Evolutionary conservation across 2,888 invertebrate genomes (phyloP), one percentile per base, ranked within the genome.

Genomic region (Epinotia bilunana): DNA sequence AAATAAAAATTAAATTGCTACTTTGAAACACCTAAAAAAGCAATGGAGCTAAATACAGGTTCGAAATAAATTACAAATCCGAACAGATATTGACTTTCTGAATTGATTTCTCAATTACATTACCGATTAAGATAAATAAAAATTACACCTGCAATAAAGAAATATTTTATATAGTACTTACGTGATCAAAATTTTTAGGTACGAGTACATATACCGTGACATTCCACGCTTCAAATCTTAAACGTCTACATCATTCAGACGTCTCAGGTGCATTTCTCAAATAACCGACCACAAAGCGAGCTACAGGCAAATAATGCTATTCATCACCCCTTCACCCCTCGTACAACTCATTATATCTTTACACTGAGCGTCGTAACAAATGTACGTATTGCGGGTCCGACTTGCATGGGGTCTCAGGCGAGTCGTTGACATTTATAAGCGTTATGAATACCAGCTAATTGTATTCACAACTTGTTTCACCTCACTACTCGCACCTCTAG

Each of bases 1-100:
- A 64, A 28, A 67, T 12, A 20, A 43, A 43, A 58, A 60, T 11
- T 0, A 20, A 43, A 16, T 57, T 55, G 18, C 55, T 33, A 18
- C 20, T 67, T 67, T n/a, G 16, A 49, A 55, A 67, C 39, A 57
- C 57, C 39, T 33, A 33, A 57, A 68, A 68, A 39, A 20, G 7
- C 43, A 43, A 43, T 68, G 46, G 23, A 58, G n/a, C 12, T 23
- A 23, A 23, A 58, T 39, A 69, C 68, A 58, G 16, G 9, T 69
- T 33, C 3, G 39, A 33, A 18, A 65, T 65, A 18, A 33, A 67
- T 53, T 33, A 67, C 6, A 55, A 65, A 7, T 33, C 18, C 53
- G 53, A 53, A 53, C 28, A 43, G 18, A 62, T 43, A 43, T 62
- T 61, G 61, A 33, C 61, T 33, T 61, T 61, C 61, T 16, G 61